Percentiles rank a stretch among this genome's conserved stretches.
Evolutionary conservation across 1,140 invertebrate genomes (phyloP).

Genomic region (Lamellibrachia luymesi): DNA sequence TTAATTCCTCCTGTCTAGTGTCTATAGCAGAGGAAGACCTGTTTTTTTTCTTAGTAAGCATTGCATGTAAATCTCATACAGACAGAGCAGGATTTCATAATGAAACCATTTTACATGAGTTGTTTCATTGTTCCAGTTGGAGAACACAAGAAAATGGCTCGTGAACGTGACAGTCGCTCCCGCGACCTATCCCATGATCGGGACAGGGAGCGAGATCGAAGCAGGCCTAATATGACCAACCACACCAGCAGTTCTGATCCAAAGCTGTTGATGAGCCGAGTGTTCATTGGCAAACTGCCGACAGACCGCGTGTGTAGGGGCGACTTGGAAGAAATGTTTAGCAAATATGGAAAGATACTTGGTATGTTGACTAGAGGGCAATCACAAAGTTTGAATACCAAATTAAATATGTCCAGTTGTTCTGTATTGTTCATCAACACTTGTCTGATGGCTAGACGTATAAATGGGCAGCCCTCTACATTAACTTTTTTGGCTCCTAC

Average conservation of each 20-base stretch:
- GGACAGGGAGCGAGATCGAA: constrained; percentile 1
- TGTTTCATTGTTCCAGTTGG: background rate
- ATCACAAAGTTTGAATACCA: background rate
- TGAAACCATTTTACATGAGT: background rate
- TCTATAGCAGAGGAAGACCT: too few relatives aligned
- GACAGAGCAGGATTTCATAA: too few relatives aligned
- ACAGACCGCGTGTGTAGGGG: constrained; percentile 66
- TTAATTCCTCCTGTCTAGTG: too few relatives aligned
- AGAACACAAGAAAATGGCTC: background rate
- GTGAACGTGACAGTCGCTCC: background rate
- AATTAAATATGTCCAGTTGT: background rate
- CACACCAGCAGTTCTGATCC: constrained; percentile 60
- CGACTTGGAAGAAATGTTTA: constrained; percentile 74
- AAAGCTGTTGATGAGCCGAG: constrained; percentile 67
- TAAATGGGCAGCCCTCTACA: too few relatives aligned
- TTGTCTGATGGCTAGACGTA: background rate
- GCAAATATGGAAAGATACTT: constrained; percentile 67
- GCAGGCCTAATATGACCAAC: background rate
- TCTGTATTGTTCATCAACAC: background rate
- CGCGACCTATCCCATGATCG: constrained; percentile 6
- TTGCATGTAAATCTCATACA: too few relatives aligned
- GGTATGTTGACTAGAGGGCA: constrained; percentile 42
- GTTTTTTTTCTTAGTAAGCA: too few relatives aligned
- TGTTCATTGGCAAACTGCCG: constrained; percentile 74
- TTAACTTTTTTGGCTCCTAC: too few relatives aligned